Evolutionary conservation across 30 jellyfish, hydroid and myxozoan genomes (phyloP).

Genomic region (Catostylus mosaicus): DNA sequence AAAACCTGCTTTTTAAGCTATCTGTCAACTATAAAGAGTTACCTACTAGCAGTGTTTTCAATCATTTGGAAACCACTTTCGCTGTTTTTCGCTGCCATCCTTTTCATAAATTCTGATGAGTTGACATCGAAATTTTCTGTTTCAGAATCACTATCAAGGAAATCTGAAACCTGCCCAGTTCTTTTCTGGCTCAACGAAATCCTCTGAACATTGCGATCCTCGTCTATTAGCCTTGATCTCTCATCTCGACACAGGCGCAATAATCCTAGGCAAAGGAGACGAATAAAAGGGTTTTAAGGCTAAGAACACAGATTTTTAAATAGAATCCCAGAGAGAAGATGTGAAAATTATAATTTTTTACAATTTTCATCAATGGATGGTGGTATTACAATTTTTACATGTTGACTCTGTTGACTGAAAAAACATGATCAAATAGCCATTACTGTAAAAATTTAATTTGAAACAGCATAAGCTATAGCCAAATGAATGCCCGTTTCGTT

Average conservation of each 20-base stretch:
- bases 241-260: constrained; percentile 62
- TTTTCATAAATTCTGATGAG: not conserved
- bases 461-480: too few species aligned
- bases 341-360: too few species aligned
- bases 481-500: too few species aligned
- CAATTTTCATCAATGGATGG: too few species aligned
- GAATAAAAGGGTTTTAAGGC: not conserved
- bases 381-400: too few species aligned
- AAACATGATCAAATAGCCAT: too few species aligned
- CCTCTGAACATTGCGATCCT: not conserved
- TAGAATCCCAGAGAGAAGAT: too few species aligned
- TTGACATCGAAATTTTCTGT: not conserved
- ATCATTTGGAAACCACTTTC: not conserved
- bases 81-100: not conserved
- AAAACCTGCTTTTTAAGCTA: too few species aligned
- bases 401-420: too few species aligned
- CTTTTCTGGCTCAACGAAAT: constrained; percentile 6
- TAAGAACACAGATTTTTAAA: too few species aligned
- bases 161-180: constrained; percentile 27
- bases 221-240: constrained; percentile 30
- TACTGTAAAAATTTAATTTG: too few species aligned
- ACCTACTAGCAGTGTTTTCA: not conserved
- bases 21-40: too few species aligned
- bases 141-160: constrained; percentile 23
- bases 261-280: constrained; percentile 23